These are phyloP conservation scores for Danio aesculapii DNA, from an alignment of 2,797 vertebrate genomes.

Conservation along the genomic window DNA sequence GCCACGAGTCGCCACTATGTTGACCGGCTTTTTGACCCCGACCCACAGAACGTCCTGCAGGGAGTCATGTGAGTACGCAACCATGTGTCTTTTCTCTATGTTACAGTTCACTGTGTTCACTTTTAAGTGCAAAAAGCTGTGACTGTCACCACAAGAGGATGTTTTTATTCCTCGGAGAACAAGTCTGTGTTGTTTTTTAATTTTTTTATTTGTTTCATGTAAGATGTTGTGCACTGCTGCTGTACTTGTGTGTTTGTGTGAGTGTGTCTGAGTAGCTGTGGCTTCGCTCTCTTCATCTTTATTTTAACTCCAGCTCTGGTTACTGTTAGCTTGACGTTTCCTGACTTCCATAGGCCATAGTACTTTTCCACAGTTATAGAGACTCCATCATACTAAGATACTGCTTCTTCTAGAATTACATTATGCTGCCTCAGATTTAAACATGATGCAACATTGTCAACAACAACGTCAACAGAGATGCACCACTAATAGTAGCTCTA, in stretches of 20 bases:
- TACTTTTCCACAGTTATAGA: constrained; percentile 70
- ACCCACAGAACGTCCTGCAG: constrained; percentile 98
- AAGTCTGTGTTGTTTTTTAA: neutral
- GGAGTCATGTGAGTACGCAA: constrained; percentile 96
- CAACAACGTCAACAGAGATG: neutral
- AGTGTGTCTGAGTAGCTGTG: constrained; percentile 50
- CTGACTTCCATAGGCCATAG: constrained; percentile 57
- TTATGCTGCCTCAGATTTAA: neutral
- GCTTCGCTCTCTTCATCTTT: constrained; percentile 66
- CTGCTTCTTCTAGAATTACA: neutral
- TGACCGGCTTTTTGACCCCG: constrained; percentile 97
- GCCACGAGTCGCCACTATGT: constrained; percentile 99
- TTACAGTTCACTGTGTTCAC: neutral
- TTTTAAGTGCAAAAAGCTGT: neutral
- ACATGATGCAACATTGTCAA: too few relatives aligned
- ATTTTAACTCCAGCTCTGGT: constrained; percentile 81
- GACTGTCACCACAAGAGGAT: neutral
- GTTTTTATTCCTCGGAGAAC: neutral
- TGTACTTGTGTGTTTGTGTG: constrained; percentile 19
- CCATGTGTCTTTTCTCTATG: neutral
- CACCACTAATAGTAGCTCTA: neutral
- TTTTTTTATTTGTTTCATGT: neutral
- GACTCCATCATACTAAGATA: neutral
- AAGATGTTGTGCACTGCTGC: neutral
- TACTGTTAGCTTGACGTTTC: constrained; percentile 68